Evolutionary conservation across 2,797 vertebrate genomes (phyloP).

Genomic region (Sebastes matsubarae): DNA sequence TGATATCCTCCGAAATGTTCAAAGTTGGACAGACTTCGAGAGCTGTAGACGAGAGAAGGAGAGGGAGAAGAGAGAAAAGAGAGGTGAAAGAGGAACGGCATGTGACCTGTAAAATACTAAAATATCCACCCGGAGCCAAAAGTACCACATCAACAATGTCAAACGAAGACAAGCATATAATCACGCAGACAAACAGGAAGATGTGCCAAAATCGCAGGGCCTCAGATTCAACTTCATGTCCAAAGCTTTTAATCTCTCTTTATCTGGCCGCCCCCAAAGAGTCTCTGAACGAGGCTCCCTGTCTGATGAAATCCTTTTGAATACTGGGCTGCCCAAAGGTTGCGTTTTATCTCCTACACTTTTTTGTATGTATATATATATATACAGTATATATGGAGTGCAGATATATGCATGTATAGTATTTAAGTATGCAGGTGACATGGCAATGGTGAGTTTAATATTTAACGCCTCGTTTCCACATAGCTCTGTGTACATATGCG

Average conservation of each 20-base stretch:
- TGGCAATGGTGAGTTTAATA: not conserved
- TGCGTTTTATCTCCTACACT: not conserved
- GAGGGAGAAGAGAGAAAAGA: not conserved
- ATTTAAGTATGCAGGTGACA: not conserved
- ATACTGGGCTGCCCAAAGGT: not conserved
- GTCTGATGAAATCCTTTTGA: not conserved
- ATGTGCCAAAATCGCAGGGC: conserved; percentile 1
- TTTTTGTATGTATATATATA: too few relatives aligned
- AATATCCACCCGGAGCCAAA: conserved; percentile 25
- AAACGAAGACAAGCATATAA: conserved; percentile 8
- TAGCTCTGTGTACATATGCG: too few relatives aligned
- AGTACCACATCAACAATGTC: conserved; percentile 9
- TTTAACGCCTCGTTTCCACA: not conserved
- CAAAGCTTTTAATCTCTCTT: conserved; percentile 21
- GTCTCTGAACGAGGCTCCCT: not conserved
- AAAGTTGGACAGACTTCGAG: conserved; percentile 38
- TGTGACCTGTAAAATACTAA: conserved; percentile 21
- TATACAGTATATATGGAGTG: too few relatives aligned
- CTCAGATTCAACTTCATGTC: conserved; percentile 24
- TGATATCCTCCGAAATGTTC: conserved; percentile 51
- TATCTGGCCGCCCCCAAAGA: not conserved
- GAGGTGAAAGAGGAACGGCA: not conserved
- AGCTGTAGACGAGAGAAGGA: not conserved
- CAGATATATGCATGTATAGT: not conserved
- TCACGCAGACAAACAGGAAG: conserved; percentile 1